These are phyloP conservation scores for Ptilorrhoa leucosticta DNA, from an alignment of 2,113 vertebrate species.

Conservation along the genomic window DNA sequence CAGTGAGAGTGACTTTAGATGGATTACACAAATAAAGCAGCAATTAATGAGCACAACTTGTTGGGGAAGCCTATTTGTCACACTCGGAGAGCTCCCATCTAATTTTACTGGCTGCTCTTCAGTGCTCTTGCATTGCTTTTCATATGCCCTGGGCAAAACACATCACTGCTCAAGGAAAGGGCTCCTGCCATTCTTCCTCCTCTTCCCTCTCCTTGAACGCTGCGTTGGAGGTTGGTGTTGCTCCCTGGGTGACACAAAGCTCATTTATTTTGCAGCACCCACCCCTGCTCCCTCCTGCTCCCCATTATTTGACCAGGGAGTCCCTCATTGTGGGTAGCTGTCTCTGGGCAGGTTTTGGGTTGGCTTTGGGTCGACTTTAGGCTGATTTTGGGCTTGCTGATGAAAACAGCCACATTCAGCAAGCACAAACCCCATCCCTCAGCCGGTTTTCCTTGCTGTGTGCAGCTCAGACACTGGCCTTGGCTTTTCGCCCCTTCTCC, in stretches of 20 bases:
- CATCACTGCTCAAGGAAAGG: constrained; percentile 24
- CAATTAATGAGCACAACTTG: constrained; percentile 58
- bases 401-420: background rate
- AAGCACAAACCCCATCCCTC: background rate
- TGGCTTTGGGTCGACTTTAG: background rate
- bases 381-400: background rate
- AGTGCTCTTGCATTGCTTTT: constrained; percentile 16
- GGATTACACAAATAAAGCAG: constrained; percentile 58
- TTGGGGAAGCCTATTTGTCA: constrained; percentile 54
- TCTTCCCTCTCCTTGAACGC: fast-evolving
- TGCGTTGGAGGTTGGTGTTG: background rate
- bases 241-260: background rate
- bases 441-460: background rate
- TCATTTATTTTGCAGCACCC: background rate
- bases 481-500: background rate
- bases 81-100: constrained; percentile 42
- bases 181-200: background rate
- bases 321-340: background rate
- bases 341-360: background rate
- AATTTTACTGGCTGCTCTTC: constrained; percentile 44
- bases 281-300: background rate
- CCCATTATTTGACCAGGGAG: background rate
- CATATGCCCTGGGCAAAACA: constrained; percentile 53
- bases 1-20: constrained; percentile 17
- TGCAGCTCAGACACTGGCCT: background rate